Evolutionary conservation across 2,888 invertebrate species (phyloP).

Genomic region (Melieria picta): DNA sequence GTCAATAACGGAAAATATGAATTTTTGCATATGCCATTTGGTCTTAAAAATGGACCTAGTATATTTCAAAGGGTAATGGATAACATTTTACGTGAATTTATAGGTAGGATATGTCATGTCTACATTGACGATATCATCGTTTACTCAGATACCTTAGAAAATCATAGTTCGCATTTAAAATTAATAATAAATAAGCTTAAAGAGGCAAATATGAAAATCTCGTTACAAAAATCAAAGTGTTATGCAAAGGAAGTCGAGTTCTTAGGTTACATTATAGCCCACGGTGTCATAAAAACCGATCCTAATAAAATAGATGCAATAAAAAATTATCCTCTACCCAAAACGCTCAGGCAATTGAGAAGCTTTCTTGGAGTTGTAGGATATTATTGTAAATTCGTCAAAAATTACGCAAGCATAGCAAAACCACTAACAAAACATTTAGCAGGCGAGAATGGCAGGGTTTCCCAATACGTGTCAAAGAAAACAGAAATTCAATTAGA

Average conservation of each 20-base stretch:
- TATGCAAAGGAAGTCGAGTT: conserved; percentile 40
- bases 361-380: conserved; percentile 40
- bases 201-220: conserved; percentile 45
- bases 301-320: conserved; percentile 42
- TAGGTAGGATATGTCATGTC: conserved; percentile 43
- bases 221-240: conserved; percentile 44
- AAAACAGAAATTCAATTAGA: conserved; percentile 37
- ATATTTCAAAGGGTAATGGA: conserved; percentile 41
- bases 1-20: conserved; percentile 37
- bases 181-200: conserved; percentile 32
- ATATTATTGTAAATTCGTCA: conserved; percentile 34
- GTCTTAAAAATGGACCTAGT: conserved; percentile 36
- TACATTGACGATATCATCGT: conserved; percentile 38
- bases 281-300: conserved; percentile 39
- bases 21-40: conserved; percentile 38
- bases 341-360: conserved; percentile 41
- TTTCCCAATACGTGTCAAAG: conserved; percentile 40
- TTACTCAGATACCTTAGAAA: conserved; percentile 34
- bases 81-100: conserved; percentile 29
- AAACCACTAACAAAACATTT: conserved; percentile 41
- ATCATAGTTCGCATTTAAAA: conserved; percentile 35
- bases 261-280: conserved; percentile 39
- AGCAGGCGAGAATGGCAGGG: conserved; percentile 38
- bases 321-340: conserved; percentile 39
- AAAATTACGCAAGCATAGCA: conserved; percentile 37